phyloP scores from a whole-genome alignment of 1,140 invertebrate species.

The Brachystomella parvula region DNA sequence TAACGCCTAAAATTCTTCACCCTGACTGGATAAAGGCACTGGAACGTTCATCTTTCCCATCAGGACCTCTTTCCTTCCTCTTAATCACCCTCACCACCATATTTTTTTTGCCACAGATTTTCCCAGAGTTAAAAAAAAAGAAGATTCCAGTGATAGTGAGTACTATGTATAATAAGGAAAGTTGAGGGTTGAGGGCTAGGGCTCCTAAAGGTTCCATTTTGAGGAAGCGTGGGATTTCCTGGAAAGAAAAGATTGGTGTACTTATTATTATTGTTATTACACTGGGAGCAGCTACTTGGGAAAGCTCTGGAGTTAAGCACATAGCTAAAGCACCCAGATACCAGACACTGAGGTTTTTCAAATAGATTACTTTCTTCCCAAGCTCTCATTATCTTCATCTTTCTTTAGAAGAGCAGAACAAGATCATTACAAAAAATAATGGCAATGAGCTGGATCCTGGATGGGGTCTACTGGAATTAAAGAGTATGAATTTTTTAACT shows the following conservation, averaged over 20 bases:
- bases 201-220: not conserved
- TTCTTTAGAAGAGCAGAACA: slow-evolving; percentile 4
- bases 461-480: too few relatives aligned
- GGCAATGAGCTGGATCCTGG: not conserved
- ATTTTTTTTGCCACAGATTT: too few relatives aligned
- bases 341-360: not conserved
- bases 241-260: not conserved
- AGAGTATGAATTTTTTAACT: too few relatives aligned
- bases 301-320: not conserved
- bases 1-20: too few relatives aligned
- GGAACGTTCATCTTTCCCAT: too few relatives aligned
- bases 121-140: too few relatives aligned
- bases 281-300: not conserved
- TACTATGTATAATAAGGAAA: too few relatives aligned
- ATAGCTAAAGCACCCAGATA: not conserved
- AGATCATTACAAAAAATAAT: slow-evolving; percentile 1
- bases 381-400: slow-evolving; percentile 16
- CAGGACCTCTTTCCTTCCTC: too few relatives aligned
- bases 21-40: too few relatives aligned
- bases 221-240: not conserved
- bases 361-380: not conserved
- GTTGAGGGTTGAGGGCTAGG: not conserved
- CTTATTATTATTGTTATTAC: slow-evolving; percentile 8
- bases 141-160: too few relatives aligned
- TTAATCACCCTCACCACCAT: too few relatives aligned